A percentile compares a stretch with the other conserved stretches of the same genome.
These are phyloP conservation scores for Anguilla marmorata DNA, from an alignment of 2,797 vertebrate genomes.

Conservation along the genomic window DNA sequence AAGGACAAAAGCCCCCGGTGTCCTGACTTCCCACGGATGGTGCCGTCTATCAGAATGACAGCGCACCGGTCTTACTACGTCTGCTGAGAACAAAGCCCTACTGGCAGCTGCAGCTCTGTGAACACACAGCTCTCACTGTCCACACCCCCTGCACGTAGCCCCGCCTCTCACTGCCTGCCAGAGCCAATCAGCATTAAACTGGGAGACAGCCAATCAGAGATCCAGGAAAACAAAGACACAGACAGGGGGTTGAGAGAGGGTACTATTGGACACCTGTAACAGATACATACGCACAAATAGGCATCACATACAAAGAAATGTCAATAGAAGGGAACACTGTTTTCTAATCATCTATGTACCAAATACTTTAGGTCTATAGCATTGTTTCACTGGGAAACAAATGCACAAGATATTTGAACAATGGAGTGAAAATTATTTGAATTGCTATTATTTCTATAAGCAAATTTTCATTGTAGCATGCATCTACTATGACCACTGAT, in stretches of 20 bases:
- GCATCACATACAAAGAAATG: neutral
- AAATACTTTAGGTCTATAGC: neutral
- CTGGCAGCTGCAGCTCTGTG: neutral
- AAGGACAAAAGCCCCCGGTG: neutral
- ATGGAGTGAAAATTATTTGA: neutral
- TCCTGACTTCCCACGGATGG: neutral
- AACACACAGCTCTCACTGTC: neutral
- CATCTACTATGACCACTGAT: neutral
- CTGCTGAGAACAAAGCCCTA: neutral
- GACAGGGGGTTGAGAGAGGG: neutral
- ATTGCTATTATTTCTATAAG: neutral
- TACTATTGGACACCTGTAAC: neutral
- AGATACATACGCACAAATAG: neutral
- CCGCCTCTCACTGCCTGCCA: neutral
- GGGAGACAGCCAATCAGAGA: conserved; percentile 10
- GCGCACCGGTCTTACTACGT: neutral
- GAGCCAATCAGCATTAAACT: conserved; percentile 16
- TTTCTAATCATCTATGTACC: neutral
- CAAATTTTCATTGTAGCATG: neutral
- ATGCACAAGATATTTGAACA: neutral
- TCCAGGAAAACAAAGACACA: neutral
- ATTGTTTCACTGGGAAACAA: neutral
- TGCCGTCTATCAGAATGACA: neutral
- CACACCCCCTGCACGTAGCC: neutral
- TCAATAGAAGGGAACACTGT: neutral